Evolutionary conservation across 2,888 invertebrate genomes (phyloP), one percentile per base, ranked within the genome.

Genomic region (Hydroisotoma schaefferi): DNA sequence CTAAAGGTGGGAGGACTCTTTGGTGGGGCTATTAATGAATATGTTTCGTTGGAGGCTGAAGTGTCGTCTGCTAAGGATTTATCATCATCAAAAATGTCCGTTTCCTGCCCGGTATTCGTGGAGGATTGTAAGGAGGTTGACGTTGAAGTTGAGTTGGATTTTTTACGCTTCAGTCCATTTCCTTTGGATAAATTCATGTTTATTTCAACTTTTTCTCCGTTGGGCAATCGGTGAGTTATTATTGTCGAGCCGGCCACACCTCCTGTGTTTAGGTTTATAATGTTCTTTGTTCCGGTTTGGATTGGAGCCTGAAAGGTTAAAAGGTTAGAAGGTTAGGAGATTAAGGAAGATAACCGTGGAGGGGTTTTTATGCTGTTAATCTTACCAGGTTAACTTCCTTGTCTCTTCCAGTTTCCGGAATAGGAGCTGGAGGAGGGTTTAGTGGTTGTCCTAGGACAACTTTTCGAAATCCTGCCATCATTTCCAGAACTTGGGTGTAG

Each of bases 391-490:
- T 18, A 5, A 49, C 49, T 5, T 49, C 49, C 18, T 28, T 49
- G 8, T 49, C 25, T 15, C n/a, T 5, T 15, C n/a, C 40, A 5
- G 5, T 40, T 5, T 8, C 40, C n/a, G n/a, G n/a, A 40, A 18
- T 4, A 5, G n/a, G n/a, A n/a, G n/a, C n/a, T n/a, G n/a, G n/a
- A n/a, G 43, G 43, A 6, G 6, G n/a, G 18, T 43, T 43, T 20
- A 27, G 18, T 12, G 54, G 28, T n/a, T 54, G 54, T 22, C 56
- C 57, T 12, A 63, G 22, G 2, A 67, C 54, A n/a, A 60, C 60
- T 33, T 64, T 67, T 37, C 66, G 57, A n/a, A 70, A 55, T 28
- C 66, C 67, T 10, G 61, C 63, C 49, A 70, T 66, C 70, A 70
- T 70, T 12, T 55, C 56, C 18, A 67, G 38, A 40, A 70, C 59